These are phyloP conservation scores for Hippocampus guttulatus DNA, from an alignment of 2,113 vertebrate species.

Conservation along the genomic window DNA sequence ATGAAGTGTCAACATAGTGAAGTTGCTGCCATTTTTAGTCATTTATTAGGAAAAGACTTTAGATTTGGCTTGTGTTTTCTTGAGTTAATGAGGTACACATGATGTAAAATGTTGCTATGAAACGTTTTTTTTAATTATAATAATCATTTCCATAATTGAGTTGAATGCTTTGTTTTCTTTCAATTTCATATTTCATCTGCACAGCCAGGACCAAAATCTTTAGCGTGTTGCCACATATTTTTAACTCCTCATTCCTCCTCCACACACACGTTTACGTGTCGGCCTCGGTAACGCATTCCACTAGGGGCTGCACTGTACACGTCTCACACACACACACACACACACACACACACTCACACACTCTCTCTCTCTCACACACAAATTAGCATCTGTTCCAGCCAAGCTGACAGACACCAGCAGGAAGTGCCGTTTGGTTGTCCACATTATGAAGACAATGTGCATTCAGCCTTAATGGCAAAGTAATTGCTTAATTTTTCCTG, in stretches of 20 bases:
- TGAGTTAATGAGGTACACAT: background rate
- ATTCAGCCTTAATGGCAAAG: slow-evolving; percentile 68
- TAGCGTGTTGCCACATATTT: slow-evolving; percentile 12
- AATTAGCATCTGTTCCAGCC: slow-evolving; percentile 68
- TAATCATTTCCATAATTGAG: slow-evolving; percentile 34
- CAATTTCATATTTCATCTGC: slow-evolving; percentile 10
- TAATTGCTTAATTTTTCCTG: slow-evolving; percentile 70
- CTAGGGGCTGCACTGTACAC: background rate
- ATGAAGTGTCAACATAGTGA: background rate
- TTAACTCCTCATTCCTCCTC: background rate
- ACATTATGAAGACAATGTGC: slow-evolving; percentile 57
- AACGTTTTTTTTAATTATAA: slow-evolving; percentile 1
- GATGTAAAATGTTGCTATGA: background rate
- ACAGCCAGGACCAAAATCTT: background rate
- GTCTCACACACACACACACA: background rate
- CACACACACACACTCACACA: slow-evolving; percentile 5
- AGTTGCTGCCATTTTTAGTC: background rate
- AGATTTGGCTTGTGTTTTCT: background rate
- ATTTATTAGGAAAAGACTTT: background rate
- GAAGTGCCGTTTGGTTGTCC: slow-evolving; percentile 63
- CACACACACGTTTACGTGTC: background rate
- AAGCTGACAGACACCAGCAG: slow-evolving; percentile 53
- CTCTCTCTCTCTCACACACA: too few relatives aligned
- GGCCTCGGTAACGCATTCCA: background rate
- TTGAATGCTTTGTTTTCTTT: slow-evolving; percentile 34